Conservation (phyloP, 2,113 vertebrate genomes). For the Glaucidium brasilianum region DNA sequence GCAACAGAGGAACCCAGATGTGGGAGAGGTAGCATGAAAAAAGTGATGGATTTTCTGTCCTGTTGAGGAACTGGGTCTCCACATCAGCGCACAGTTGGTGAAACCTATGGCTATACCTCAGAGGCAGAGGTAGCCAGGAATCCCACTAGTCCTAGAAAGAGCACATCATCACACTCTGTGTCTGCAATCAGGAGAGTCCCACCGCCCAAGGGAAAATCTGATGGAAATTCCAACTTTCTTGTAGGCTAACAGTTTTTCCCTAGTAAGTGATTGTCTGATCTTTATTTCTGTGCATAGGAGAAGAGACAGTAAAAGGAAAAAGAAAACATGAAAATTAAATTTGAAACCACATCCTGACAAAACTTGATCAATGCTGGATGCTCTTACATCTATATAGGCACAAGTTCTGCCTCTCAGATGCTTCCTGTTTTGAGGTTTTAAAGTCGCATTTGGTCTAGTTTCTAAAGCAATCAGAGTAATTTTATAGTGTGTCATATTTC, state of each 20-base stretch:
- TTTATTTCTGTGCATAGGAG: not conserved
- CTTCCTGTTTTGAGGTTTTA: not conserved
- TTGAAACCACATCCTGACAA: not conserved
- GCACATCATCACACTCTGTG: not conserved
- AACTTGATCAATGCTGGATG: not conserved
- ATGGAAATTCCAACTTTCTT: not conserved
- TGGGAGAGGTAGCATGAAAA: not conserved
- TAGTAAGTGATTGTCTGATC: not conserved
- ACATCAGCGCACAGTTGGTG: not conserved
- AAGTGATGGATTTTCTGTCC: not conserved
- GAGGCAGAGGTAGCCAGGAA: not conserved
- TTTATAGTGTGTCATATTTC: not conserved
- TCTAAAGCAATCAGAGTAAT: not conserved
- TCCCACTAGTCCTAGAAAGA: not conserved
- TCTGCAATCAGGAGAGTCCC: not conserved
- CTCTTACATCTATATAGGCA: not conserved
- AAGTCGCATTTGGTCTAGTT: not conserved
- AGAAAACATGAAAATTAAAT: not conserved
- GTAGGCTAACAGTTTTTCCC: not conserved
- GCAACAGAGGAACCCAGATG: not conserved
- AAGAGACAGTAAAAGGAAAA: not conserved
- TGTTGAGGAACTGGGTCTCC: not conserved
- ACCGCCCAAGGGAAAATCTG: not conserved
- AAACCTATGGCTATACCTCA: not conserved
- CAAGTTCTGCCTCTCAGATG: not conserved